Conservation (phyloP, 1,140 invertebrate genomes). For the Ceratina japonica region DNA sequence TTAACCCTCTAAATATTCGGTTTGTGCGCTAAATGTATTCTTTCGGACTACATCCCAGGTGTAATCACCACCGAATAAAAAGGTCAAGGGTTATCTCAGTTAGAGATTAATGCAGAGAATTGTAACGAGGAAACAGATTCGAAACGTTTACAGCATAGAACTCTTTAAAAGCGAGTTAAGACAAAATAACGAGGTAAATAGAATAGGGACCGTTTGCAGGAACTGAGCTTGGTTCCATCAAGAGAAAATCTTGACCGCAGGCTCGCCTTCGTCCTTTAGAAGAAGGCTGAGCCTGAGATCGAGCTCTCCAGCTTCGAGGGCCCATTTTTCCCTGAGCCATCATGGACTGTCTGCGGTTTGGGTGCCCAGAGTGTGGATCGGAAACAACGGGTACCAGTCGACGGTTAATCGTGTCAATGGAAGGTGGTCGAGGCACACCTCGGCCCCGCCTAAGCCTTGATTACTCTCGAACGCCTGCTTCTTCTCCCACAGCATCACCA, state of each 20-base stretch:
- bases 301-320: constrained; percentile 77
- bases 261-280: constrained; percentile 75
- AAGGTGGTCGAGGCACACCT: constrained; percentile 89
- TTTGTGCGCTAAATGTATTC: too few species aligned
- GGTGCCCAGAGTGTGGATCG: constrained; percentile 85
- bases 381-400: constrained; percentile 94
- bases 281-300: constrained; percentile 76
- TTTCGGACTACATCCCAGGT: too few species aligned
- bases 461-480: constrained; percentile 93
- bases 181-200: background rate
- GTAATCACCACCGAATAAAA: too few species aligned
- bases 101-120: background rate
- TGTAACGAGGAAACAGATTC: too few species aligned
- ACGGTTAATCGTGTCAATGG: constrained; percentile 88
- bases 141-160: too few species aligned
- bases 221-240: constrained; percentile 65
- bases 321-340: constrained; percentile 80
- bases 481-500: constrained; percentile 94
- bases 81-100: background rate
- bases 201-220: background rate
- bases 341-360: constrained; percentile 87
- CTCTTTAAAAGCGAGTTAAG: background rate
- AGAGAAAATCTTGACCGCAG: constrained; percentile 76
- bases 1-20: too few species aligned
- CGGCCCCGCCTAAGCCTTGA: constrained; percentile 90